A percentile compares a stretch with the other conserved stretches of the same genome.
These are phyloP conservation scores for Eira barbara DNA, from an alignment of 2,113 vertebrate species.

Conservation along the genomic window DNA sequence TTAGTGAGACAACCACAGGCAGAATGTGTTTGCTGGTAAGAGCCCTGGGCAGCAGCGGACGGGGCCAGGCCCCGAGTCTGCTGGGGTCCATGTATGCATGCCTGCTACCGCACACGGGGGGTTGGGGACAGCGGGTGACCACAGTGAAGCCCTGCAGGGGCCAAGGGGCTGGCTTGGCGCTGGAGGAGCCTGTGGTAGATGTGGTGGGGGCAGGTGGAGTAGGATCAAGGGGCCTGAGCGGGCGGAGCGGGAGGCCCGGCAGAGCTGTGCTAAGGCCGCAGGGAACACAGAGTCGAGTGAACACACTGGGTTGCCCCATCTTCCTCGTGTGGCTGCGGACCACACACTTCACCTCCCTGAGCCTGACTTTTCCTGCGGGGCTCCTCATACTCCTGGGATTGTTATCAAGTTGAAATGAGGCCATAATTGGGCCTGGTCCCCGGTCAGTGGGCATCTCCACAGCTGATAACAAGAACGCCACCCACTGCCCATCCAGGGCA, in stretches of 20 bases:
- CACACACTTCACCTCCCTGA: background rate
- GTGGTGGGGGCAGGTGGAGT: background rate
- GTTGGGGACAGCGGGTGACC: background rate
- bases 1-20: background rate
- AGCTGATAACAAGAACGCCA: background rate
- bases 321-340: background rate
- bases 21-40: background rate
- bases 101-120: background rate
- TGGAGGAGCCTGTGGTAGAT: background rate
- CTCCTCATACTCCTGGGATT: background rate
- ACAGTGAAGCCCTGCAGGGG: background rate
- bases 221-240: background rate
- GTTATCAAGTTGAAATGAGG: background rate
- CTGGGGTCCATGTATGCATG: background rate
- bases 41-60: background rate
- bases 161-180: background rate
- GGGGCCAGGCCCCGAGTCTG: background rate
- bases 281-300: background rate
- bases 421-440: fast-evolving
- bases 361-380: background rate
- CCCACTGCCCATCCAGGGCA: background rate
- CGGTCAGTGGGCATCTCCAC: background rate
- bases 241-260: background rate
- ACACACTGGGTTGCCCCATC: background rate
- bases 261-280: background rate